Percentiles rank a stretch among this genome's conserved stretches.
phyloP scores from a whole-genome alignment of 2,113 vertebrate genomes.

The Erythrolamprus reginae region DNA sequence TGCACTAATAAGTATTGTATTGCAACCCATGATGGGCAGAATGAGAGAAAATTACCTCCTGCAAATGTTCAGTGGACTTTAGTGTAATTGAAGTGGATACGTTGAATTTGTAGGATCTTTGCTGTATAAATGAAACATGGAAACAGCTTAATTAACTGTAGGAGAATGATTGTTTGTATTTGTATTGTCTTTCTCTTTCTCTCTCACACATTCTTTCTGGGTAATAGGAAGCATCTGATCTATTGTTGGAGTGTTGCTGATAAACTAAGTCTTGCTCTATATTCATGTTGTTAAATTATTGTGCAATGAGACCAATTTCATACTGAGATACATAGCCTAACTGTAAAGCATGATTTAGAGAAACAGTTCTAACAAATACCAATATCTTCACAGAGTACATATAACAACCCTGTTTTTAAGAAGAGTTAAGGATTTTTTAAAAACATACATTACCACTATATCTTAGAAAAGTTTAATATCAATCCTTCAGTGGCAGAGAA shows the following conservation, averaged over 20 bases:
- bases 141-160: slow-evolving; percentile 68
- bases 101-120: slow-evolving; percentile 64
- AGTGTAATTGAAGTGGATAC: slow-evolving; percentile 36
- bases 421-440: slow-evolving; percentile 1
- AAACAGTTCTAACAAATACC: slow-evolving; percentile 41
- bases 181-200: slow-evolving; percentile 43
- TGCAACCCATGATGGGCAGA: slow-evolving; percentile 24
- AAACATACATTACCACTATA: not conserved
- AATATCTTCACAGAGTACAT: slow-evolving; percentile 44
- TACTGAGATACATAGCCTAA: slow-evolving; percentile 44
- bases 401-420: slow-evolving; percentile 21
- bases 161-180: slow-evolving; percentile 58
- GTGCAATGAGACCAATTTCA: slow-evolving; percentile 45
- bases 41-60: slow-evolving; percentile 1
- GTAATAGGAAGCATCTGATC: slow-evolving; percentile 58
- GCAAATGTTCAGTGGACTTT: slow-evolving; percentile 21
- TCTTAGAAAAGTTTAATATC: not conserved
- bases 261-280: slow-evolving; percentile 37
- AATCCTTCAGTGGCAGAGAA: not conserved
- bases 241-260: slow-evolving; percentile 39
- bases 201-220: slow-evolving; percentile 56
- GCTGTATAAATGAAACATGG: slow-evolving; percentile 63
- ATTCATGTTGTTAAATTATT: slow-evolving; percentile 49
- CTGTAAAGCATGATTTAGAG: slow-evolving; percentile 50
- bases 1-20: not conserved